Percentiles rank a stretch among this genome's conserved stretches.
Conservation (phyloP, 2,113 vertebrate genomes). For the Indicator indicator region DNA sequence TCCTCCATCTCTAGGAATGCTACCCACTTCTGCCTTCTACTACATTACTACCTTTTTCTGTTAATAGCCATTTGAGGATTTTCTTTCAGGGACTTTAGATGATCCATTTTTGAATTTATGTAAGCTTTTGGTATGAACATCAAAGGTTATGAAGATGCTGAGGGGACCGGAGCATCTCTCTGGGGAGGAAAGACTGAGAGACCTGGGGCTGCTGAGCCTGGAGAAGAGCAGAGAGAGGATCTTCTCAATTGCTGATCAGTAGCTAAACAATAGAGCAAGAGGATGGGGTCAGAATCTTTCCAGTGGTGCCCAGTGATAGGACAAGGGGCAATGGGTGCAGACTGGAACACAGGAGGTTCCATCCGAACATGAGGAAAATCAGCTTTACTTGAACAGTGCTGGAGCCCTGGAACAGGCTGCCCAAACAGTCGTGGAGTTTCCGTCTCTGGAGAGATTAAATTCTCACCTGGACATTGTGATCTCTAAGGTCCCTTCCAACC, state of each 20-base stretch:
- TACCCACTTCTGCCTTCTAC: no score
- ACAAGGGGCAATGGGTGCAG: no score
- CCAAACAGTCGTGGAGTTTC: neutral
- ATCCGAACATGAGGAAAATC: no score
- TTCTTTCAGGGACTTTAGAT: neutral
- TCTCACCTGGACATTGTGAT: neutral
- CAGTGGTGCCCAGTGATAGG: no score
- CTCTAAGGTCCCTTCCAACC: no score
- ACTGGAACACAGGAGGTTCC: no score
- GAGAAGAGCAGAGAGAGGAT: neutral
- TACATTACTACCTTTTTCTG: neutral
- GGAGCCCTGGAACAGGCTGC: neutral
- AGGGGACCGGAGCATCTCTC: neutral
- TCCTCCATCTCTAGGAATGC: neutral
- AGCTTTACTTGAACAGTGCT: no score
- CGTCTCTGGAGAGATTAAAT: neutral
- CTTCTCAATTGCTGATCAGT: neutral
- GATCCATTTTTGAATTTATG: neutral
- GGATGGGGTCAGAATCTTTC: no score
- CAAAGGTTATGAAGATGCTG: neutral
- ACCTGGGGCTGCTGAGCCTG: neutral
- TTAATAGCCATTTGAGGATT: neutral
- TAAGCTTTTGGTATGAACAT: neutral
- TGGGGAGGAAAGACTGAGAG: neutral
- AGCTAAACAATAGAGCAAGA: no score